Percentiles rank a stretch among this genome's conserved stretches.
Evolutionary conservation across 2,113 vertebrate species (phyloP).

Genomic region (Corythornis madagascariensis): DNA sequence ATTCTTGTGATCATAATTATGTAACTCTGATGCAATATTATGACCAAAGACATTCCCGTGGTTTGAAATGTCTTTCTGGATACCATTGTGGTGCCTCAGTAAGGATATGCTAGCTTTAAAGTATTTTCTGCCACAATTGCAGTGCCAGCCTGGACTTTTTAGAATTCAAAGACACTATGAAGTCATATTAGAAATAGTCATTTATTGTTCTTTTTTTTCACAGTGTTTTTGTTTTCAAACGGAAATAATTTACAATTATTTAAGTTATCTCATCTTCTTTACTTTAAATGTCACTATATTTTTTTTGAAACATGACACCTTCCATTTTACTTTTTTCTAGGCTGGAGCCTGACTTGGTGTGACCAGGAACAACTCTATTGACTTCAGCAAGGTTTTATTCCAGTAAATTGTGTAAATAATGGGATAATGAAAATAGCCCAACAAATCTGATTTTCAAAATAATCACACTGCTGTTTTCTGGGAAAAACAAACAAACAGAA

Average conservation of each 20-base stretch:
- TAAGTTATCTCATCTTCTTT: conserved; percentile 1
- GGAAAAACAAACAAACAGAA: not conserved
- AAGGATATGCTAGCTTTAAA: not conserved
- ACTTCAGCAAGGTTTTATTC: not conserved
- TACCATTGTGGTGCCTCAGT: conserved; percentile 31
- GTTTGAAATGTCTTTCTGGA: conserved; percentile 30
- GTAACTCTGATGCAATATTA: conserved; percentile 41
- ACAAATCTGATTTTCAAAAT: not conserved
- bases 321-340: not conserved
- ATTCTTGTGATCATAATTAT: conserved; percentile 44
- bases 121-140: conserved; percentile 17
- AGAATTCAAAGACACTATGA: conserved; percentile 31
- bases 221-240: conserved; percentile 1
- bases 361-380: not conserved
- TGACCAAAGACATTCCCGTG: conserved; percentile 54
- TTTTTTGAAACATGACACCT: not conserved
- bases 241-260: not conserved
- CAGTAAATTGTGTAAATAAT: not conserved
- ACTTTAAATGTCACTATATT: not conserved
- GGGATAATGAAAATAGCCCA: not conserved
- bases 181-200: conserved; percentile 24
- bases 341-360: not conserved
- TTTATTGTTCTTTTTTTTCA: not conserved
- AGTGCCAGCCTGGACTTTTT: not conserved
- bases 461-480: not conserved